These are phyloP conservation scores for Onychostoma macrolepis DNA, from an alignment of 2,113 vertebrate species.

Conservation along the genomic window DNA sequence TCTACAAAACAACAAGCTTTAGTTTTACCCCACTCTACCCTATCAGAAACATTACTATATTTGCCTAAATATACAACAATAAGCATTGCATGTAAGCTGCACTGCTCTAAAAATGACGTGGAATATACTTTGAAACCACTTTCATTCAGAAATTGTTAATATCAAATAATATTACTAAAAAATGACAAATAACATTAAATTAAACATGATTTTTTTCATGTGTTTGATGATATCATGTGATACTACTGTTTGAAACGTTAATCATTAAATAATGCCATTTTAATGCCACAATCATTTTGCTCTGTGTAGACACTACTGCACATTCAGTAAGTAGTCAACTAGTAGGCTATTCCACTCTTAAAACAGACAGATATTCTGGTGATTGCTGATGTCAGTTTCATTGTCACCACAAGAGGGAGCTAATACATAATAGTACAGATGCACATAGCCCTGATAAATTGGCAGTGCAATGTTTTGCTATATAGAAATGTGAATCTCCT, in stretches of 20 bases:
- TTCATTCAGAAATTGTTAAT: too few relatives aligned
- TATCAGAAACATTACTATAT: neutral
- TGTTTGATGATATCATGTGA: neutral
- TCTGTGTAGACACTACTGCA: neutral
- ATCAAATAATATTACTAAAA: too few relatives aligned
- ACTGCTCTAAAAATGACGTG: too few relatives aligned
- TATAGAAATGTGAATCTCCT: neutral
- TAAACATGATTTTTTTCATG: too few relatives aligned
- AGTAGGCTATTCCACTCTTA: neutral
- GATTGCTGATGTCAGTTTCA: neutral
- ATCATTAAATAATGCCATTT: neutral
- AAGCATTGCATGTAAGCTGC: neutral
- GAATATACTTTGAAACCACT: too few relatives aligned
- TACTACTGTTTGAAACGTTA: neutral
- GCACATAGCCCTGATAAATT: neutral
- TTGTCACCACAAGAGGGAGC: constrained; percentile 29
- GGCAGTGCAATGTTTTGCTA: neutral
- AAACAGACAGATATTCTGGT: neutral
- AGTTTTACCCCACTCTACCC: too few relatives aligned
- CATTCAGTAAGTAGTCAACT: neutral
- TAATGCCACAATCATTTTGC: neutral
- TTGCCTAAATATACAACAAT: neutral
- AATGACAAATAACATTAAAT: too few relatives aligned
- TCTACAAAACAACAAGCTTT: too few relatives aligned
- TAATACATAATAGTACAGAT: neutral